These are phyloP conservation scores for Vanessa cardui DNA, from an alignment of 2,888 invertebrate species.

Conservation along the genomic window DNA sequence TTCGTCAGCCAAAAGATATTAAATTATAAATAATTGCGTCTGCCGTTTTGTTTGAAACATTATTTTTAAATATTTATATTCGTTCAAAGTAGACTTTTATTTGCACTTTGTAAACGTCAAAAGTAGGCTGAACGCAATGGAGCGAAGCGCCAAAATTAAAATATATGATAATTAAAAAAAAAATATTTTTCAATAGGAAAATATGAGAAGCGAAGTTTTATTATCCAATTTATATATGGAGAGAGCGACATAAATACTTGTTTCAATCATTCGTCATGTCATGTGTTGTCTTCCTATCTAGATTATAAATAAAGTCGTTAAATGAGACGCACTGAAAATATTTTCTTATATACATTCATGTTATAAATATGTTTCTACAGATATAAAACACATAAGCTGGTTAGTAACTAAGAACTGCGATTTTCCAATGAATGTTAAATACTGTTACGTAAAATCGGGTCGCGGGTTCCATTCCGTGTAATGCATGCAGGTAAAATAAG, in stretches of 20 bases:
- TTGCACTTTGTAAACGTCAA: too few relatives aligned
- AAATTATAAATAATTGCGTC: not conserved
- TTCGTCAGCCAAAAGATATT: not conserved
- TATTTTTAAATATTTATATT: not conserved
- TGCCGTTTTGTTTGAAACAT: not conserved
- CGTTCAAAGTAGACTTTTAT: not conserved
- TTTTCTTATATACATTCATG: constrained; percentile 2
- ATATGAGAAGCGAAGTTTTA: not conserved
- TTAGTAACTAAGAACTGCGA: not conserved
- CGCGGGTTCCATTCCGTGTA: not conserved
- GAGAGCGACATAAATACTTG: constrained; percentile 21
- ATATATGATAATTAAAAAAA: too few relatives aligned
- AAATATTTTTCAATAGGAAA: too few relatives aligned
- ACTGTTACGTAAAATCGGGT: not conserved
- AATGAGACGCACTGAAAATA: constrained; percentile 16
- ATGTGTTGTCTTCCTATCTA: constrained; percentile 23
- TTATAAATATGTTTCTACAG: not conserved
- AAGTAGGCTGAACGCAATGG: too few relatives aligned
- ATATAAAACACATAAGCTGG: not conserved
- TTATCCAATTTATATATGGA: constrained; percentile 12
- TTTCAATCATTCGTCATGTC: constrained; percentile 17
- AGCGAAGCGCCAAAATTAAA: too few relatives aligned
- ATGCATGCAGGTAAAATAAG: too few relatives aligned
- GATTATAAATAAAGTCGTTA: constrained; percentile 25
- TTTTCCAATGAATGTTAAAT: not conserved